Evolutionary conservation across 2,113 vertebrate genomes (phyloP).

Genomic region (Poicephalus gulielmi): DNA sequence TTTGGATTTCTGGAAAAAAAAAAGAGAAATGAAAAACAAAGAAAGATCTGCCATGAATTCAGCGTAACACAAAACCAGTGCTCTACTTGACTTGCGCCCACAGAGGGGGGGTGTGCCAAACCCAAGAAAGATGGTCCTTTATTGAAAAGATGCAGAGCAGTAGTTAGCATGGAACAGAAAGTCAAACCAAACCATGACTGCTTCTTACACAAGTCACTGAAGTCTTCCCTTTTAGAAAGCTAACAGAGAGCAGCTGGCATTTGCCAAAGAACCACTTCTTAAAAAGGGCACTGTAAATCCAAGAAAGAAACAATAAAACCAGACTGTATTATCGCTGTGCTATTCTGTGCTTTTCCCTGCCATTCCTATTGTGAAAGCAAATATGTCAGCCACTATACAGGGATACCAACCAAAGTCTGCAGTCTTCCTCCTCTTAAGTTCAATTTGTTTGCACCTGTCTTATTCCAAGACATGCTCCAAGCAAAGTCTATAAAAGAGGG

Average conservation of each 20-base stretch:
- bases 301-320: neutral
- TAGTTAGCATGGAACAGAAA: neutral
- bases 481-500: slow-evolving; percentile 72
- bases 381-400: slow-evolving; percentile 29
- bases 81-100: neutral
- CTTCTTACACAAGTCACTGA: neutral
- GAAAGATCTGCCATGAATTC: neutral
- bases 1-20: neutral
- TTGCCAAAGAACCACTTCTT: slow-evolving; percentile 45
- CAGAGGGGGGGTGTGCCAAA: neutral
- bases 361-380: slow-evolving; percentile 18
- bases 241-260: slow-evolving; percentile 50
- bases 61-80: neutral
- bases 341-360: neutral
- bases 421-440: slow-evolving; percentile 50
- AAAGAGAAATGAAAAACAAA: neutral
- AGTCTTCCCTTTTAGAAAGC: slow-evolving; percentile 27
- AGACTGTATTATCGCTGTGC: slow-evolving; percentile 7
- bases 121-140: slow-evolving; percentile 10
- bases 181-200: slow-evolving; percentile 38
- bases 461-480: slow-evolving; percentile 66
- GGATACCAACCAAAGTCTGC: slow-evolving; percentile 6
- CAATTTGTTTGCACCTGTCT: slow-evolving; percentile 74
- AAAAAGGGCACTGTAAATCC: slow-evolving; percentile 31
- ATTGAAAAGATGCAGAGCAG: slow-evolving; percentile 28